These are phyloP conservation scores for Abrostola triplasia DNA, from an alignment of 2,888 invertebrate species.

Conservation along the genomic window DNA sequence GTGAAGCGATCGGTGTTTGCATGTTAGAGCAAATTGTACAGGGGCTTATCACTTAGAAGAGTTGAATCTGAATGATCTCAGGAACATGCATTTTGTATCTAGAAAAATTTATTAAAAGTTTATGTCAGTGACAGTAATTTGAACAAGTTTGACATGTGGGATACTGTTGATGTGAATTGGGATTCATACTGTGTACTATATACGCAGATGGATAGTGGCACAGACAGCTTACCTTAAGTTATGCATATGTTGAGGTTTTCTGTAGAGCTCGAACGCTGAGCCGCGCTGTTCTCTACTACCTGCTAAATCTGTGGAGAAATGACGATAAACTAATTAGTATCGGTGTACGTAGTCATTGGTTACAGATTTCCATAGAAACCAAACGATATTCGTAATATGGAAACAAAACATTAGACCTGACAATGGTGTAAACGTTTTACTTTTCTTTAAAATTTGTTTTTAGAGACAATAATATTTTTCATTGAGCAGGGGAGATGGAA, in stretches of 20 bases:
- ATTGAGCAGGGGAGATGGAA: too few species aligned
- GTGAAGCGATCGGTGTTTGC: slow-evolving; percentile 89
- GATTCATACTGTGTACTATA: slow-evolving; percentile 27
- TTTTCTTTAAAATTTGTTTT: too few species aligned
- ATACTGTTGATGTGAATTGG: slow-evolving; percentile 23
- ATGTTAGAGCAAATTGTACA: slow-evolving; percentile 89
- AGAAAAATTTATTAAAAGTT: slow-evolving; percentile 4
- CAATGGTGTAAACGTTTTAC: too few species aligned
- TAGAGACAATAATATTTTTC: too few species aligned
- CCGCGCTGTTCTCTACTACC: slow-evolving; percentile 96
- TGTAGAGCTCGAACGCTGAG: slow-evolving; percentile 97
- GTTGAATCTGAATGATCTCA: slow-evolving; percentile 43
- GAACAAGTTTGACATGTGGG: slow-evolving; percentile 28
- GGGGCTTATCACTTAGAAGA: slow-evolving; percentile 65
- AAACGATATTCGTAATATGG: too few species aligned
- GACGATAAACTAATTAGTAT: not conserved
- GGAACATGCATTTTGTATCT: slow-evolving; percentile 72
- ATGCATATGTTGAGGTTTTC: slow-evolving; percentile 96
- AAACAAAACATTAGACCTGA: too few species aligned
- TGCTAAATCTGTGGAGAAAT: slow-evolving; percentile 88
- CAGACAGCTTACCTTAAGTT: slow-evolving; percentile 91
- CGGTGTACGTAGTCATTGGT: not conserved
- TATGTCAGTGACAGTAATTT: not conserved
- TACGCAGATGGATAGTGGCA: slow-evolving; percentile 20
- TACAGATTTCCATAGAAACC: not conserved